A percentile compares a stretch with the other conserved stretches of the same genome.
Conservation (phyloP, 1,140 invertebrate genomes). For the Elysia chlorotica region DNA sequence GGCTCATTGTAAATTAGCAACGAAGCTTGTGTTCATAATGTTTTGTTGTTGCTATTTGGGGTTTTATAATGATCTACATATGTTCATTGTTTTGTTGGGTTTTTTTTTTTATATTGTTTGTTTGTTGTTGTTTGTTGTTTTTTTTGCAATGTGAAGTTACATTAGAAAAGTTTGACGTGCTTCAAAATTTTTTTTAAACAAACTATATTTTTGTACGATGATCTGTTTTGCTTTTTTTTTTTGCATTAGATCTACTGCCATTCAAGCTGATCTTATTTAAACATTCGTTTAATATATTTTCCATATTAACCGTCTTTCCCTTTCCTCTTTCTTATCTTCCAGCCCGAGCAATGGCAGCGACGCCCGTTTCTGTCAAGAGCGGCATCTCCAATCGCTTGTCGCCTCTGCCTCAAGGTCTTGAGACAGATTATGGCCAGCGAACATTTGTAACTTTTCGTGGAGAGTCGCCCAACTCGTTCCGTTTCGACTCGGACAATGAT, state of each 20-base stretch:
- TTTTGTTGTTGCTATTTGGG: neutral
- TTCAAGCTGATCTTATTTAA: no score
- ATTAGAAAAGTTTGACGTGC: no score
- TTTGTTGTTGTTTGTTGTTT: no score
- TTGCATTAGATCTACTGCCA: no score
- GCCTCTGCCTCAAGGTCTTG: constrained; percentile 17
- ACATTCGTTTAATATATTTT: no score
- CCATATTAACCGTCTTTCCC: no score
- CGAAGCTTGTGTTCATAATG: neutral
- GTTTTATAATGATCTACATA: neutral
- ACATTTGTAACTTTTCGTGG: constrained; percentile 29
- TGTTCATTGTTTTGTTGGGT: no score
- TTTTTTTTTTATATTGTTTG: no score
- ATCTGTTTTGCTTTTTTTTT: no score
- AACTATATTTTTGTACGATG: neutral
- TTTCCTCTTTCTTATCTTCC: neutral
- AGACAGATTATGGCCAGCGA: no score
- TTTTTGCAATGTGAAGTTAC: no score
- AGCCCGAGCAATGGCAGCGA: constrained; percentile 17
- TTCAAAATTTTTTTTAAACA: no score
- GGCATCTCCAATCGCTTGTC: constrained; percentile 18
- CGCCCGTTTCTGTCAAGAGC: constrained; percentile 20
- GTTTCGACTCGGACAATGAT: constrained; percentile 30
- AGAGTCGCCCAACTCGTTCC: constrained; percentile 28
- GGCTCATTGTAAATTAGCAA: neutral